Conservation (phyloP, 2,113 vertebrate species). For the Aepyceros melampus region DNA sequence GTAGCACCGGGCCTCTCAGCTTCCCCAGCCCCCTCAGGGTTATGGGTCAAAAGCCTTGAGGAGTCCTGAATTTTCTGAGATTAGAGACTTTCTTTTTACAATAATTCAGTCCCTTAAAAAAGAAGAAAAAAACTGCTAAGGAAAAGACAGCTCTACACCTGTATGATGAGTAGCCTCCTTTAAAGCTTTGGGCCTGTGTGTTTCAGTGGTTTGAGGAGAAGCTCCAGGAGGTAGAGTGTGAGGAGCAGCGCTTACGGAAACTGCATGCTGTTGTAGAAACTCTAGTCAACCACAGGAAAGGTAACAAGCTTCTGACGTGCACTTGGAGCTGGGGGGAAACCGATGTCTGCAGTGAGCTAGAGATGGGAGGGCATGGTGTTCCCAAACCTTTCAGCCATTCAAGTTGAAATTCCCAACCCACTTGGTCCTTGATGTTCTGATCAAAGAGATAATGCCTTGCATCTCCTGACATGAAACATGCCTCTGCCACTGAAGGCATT, state of each 20-base stretch:
- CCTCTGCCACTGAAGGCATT: background rate
- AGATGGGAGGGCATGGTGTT: constrained; percentile 4
- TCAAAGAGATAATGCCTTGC: background rate
- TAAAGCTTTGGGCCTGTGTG: constrained; percentile 32
- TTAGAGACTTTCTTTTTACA: background rate
- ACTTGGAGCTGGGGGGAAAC: background rate
- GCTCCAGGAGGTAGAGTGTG: constrained; percentile 95
- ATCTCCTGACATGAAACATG: background rate
- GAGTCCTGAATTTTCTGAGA: background rate
- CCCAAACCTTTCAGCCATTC: background rate
- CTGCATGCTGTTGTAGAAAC: constrained; percentile 91
- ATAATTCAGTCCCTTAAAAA: background rate
- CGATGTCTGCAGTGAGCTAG: background rate
- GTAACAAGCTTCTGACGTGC: constrained; percentile 67
- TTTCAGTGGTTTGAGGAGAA: constrained; percentile 99
- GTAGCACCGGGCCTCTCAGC: constrained; percentile 34
- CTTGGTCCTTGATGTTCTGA: constrained; percentile 33
- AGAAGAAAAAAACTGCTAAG: background rate
- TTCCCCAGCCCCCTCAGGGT: background rate
- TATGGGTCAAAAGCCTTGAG: background rate
- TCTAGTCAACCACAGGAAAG: constrained; percentile 94
- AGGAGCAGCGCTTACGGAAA: constrained; percentile 95
- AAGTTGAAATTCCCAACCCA: constrained; percentile 17
- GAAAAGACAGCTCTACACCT: background rate
- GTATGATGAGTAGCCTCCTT: background rate